These are phyloP conservation scores for Lophotriccus pileatus DNA, from an alignment of 2,797 vertebrate genomes.

Conservation along the genomic window DNA sequence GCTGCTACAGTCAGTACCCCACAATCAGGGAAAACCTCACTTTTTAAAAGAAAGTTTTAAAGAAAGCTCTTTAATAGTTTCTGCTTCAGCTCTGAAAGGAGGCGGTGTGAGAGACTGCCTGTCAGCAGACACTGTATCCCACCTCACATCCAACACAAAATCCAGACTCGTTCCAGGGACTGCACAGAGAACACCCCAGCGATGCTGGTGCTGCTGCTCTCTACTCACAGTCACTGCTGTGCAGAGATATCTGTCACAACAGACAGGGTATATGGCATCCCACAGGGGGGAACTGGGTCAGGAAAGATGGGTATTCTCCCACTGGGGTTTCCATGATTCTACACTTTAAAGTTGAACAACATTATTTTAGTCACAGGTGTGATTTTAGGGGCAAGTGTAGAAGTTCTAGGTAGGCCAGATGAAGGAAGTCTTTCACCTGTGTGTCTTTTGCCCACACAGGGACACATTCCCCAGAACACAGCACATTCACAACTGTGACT, in stretches of 20 bases:
- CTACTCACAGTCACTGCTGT: background rate
- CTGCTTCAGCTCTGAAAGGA: background rate
- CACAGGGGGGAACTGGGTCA: background rate
- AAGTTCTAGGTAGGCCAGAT: background rate
- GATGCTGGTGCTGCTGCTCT: background rate
- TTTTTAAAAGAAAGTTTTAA: background rate
- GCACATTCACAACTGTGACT: background rate
- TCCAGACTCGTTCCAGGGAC: background rate
- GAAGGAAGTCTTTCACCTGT: background rate
- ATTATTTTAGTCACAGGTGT: background rate
- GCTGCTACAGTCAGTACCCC: background rate
- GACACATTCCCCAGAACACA: background rate
- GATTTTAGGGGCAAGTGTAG: background rate
- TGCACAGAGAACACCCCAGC: background rate
- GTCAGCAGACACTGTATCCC: background rate
- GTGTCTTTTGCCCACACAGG: background rate
- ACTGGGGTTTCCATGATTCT: background rate
- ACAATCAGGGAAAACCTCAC: background rate
- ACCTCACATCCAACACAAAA: background rate
- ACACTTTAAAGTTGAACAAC: background rate
- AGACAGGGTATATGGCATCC: background rate
- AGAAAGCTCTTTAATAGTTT: background rate
- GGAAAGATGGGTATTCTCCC: background rate
- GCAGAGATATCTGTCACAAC: background rate
- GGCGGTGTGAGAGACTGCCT: background rate